These are phyloP conservation scores for Ditula angustiorana DNA, from an alignment of 2,888 invertebrate genomes.

Conservation along the genomic window DNA sequence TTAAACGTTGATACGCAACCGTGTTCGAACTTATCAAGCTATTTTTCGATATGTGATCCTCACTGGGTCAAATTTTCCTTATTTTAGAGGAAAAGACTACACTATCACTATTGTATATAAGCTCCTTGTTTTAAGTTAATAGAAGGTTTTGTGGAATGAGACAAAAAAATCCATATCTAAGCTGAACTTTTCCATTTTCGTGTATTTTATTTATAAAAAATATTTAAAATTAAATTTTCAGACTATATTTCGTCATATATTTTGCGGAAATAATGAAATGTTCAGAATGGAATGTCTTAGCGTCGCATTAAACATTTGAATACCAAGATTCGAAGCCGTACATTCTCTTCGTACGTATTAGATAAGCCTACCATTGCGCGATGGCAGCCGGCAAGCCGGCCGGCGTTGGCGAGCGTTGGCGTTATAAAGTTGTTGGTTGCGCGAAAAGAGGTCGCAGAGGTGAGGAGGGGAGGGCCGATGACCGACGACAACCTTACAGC, in stretches of 20 bases:
- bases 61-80: no score
- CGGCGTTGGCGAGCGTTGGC: conserved; percentile 55
- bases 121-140: no score
- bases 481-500: conserved; percentile 78
- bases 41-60: no score
- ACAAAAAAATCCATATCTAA: no score
- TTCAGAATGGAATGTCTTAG: background rate
- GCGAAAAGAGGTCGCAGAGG: conserved; percentile 72
- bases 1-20: background rate
- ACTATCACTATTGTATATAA: no score
- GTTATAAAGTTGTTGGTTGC: conserved; percentile 64
- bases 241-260: background rate
- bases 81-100: no score
- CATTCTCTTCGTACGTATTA: conserved; percentile 45
- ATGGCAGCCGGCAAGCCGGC: conserved; percentile 52
- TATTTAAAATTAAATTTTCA: no score
- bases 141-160: no score
- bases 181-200: no score
- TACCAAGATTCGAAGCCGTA: conserved; percentile 24
- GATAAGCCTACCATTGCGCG: conserved; percentile 56
- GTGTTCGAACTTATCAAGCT: no score
- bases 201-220: no score
- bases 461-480: conserved; percentile 73
- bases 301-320: conserved; percentile 3
- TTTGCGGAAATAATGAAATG: background rate